These are phyloP conservation scores for Meiosimyza platycephala DNA, from an alignment of 2,888 invertebrate genomes.

Conservation along the genomic window DNA sequence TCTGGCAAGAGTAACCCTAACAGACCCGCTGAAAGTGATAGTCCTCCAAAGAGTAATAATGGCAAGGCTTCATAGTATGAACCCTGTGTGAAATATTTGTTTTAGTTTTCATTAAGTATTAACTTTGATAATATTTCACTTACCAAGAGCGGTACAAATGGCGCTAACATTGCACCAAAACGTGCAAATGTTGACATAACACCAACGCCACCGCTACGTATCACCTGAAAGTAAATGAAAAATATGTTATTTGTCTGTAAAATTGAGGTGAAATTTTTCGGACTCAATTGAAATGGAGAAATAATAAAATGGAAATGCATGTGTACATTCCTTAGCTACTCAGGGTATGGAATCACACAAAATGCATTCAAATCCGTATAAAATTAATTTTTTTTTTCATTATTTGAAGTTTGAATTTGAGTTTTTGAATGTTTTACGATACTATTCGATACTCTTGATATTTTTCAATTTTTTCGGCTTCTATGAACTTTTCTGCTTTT, in stretches of 20 bases:
- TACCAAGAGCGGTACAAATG: conserved; percentile 73
- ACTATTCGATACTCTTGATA: too few species aligned
- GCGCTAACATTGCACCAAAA: conserved; percentile 73
- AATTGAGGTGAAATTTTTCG: too few species aligned
- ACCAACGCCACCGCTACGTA: conserved; percentile 73
- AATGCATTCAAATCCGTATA: too few species aligned
- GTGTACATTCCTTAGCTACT: too few species aligned
- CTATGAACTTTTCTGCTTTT: too few species aligned
- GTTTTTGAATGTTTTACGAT: too few species aligned
- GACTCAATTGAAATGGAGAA: too few species aligned
- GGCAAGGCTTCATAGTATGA: conserved; percentile 69
- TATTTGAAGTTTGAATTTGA: too few species aligned
- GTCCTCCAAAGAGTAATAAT: conserved; percentile 70
- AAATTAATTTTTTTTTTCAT: too few species aligned
- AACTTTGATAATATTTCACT: conserved; percentile 36
- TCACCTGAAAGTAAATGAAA: conserved; percentile 54
- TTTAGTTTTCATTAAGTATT: neutral
- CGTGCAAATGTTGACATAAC: conserved; percentile 72
- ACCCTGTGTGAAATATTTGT: conserved; percentile 61
- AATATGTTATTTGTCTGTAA: conserved; percentile 32
- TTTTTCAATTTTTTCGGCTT: too few species aligned
- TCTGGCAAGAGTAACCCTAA: conserved; percentile 73
- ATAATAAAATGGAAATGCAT: too few species aligned
- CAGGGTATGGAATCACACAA: too few species aligned
- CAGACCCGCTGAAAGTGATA: conserved; percentile 69